Percentiles rank a stretch among this genome's conserved stretches.
Conservation (phyloP, 2,113 vertebrate genomes). For the Gallinago undulata region DNA sequence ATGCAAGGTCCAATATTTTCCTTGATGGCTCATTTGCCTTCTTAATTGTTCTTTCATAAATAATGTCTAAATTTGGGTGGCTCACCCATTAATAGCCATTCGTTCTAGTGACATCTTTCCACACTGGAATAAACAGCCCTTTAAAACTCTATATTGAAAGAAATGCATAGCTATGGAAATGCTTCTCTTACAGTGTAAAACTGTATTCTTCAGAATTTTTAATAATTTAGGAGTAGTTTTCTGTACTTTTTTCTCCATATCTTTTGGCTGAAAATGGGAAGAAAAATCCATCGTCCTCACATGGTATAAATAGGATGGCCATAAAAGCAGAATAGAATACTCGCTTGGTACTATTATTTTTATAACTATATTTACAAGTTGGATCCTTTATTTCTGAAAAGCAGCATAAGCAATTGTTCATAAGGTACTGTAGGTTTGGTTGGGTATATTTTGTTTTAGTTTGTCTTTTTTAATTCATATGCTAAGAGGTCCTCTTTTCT, state of each 20-base stretch:
- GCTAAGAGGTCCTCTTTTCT: neutral
- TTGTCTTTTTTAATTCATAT: neutral
- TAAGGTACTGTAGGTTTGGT: neutral
- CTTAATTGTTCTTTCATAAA: neutral
- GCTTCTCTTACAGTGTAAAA: neutral
- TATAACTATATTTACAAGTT: neutral
- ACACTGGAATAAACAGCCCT: fast-evolving
- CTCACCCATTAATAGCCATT: neutral
- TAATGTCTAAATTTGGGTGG: neutral
- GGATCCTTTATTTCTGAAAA: neutral
- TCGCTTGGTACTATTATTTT: neutral
- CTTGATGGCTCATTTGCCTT: neutral
- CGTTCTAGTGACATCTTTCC: neutral
- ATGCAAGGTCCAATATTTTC: neutral
- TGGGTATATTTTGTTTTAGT: fast-evolving
- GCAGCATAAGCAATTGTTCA: neutral
- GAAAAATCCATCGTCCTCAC: neutral
- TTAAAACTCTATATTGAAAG: neutral
- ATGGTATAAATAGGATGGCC: neutral
- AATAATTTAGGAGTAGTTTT: neutral
- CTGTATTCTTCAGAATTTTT: neutral
- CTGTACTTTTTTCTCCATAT: neutral
- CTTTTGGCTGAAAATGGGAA: neutral
- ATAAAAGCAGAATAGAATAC: neutral
- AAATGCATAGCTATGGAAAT: neutral